Evolutionary conservation across 2,797 vertebrate species (phyloP), one percentile per base, ranked within the genome.

Genomic region (Cetoscarus ocellatus): DNA sequence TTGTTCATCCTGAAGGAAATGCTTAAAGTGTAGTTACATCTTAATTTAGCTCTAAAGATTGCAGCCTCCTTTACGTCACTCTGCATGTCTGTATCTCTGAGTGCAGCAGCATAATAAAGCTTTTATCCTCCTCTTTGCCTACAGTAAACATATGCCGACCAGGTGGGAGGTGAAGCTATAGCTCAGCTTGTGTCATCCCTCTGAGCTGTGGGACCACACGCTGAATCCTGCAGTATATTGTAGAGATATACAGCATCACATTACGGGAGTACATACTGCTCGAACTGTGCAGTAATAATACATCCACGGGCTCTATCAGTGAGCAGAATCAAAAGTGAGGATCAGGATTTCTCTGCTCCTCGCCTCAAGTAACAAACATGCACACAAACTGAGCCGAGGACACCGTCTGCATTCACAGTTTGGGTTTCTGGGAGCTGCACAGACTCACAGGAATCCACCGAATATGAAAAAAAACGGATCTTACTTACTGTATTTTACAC

Each of bases 241-340:
- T 47, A 70, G 57, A 81, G 70, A 82, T 69, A 45, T 57, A 54
- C 35, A 38, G 27, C 36, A 79, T 79, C 58, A 18, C 70, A 44
- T 39, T 15, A 36, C 13, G 34, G 34, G 53, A 76, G 61, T 50
- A 38, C 69, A 77, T 75, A 59, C 64, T 56, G 71, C 54, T 15
- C 54, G 68, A 70, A 69, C 73, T 61, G 69, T 35, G 18, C 51
- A 13, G 56, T 45, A 61, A 67, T 15, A 40, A 48, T 43, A 35
- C 34, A 18, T 59, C 65, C 51, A 52, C 57, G 61, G 55, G 54
- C 74, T 15, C 55, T 36, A 55, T 72, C 77, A 61, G 60, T 55
- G 67, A 80, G 61, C 68, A 56, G 78, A 83, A 79, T 89, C 63
- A 72, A 62, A 86, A 83, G 56, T 27, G 44, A 70, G 48, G 66